These are phyloP conservation scores for Gerris buenoi DNA, from an alignment of 1,140 invertebrate species.

Conservation along the genomic window DNA sequence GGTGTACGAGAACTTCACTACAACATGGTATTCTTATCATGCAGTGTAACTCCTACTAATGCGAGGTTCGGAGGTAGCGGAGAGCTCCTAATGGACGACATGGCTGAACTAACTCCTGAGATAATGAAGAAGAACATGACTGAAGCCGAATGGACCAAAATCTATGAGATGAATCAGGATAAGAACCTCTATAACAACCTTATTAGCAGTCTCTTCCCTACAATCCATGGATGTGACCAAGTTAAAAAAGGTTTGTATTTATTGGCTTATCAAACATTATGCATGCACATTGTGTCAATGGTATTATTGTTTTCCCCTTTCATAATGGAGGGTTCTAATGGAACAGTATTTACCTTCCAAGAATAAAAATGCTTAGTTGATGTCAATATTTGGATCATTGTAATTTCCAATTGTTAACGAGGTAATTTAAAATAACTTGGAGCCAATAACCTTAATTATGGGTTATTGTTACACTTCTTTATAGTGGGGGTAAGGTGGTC, in stretches of 20 bases:
- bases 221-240: conserved; percentile 96
- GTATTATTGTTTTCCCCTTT: too few relatives aligned
- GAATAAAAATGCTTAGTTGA: too few relatives aligned
- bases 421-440: too few relatives aligned
- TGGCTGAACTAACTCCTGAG: conserved; percentile 76
- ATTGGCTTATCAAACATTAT: neutral
- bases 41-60: conserved; percentile 74
- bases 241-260: conserved; percentile 70
- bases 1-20: conserved; percentile 94
- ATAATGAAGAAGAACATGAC: conserved; percentile 88
- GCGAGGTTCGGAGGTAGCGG: conserved; percentile 63
- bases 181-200: conserved; percentile 85
- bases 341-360: too few relatives aligned
- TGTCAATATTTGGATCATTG: too few relatives aligned
- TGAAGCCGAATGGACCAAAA: conserved; percentile 84
- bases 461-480: too few relatives aligned
- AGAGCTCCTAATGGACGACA: conserved; percentile 46
- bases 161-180: conserved; percentile 94
- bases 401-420: too few relatives aligned
- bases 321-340: too few relatives aligned
- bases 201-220: conserved; percentile 84
- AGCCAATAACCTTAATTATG: too few relatives aligned
- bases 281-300: too few relatives aligned
- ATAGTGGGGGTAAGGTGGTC: too few relatives aligned
- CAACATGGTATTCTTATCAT: conserved; percentile 86